Base-by-base conservation (phyloP, 2,113 vertebrate species). In the Macrotus californicus region DNA sequence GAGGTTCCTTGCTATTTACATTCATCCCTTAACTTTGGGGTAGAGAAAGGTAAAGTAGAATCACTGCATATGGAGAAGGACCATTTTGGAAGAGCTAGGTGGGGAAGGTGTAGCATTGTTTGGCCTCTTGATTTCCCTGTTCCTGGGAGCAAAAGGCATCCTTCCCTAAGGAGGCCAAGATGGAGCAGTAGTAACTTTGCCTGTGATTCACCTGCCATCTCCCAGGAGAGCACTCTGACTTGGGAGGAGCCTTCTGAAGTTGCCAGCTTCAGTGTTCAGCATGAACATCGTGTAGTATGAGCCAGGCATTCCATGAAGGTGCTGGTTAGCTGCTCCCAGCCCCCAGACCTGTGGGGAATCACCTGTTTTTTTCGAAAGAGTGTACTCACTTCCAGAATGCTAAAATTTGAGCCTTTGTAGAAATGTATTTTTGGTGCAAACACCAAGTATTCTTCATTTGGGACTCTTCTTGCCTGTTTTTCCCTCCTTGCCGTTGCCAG, bases 381-480 rank as follows among this genome's bases (percentile, higher is more conserved):
- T 6, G 12, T 1, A 1, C 14, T 50, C 34, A 3, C 9, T 79
- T 61, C 4, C 21, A 48, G 69, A 41, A 11, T 14, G 41, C 31
- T 41, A 15, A 31, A 36, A 50, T 24, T 22, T 12, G 24, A 43
- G 26, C 19, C 39, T 84, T 67, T 82, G 76, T 18, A 59, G 15
- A 75, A 13, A 50, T 6, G 3, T 29, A 7, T 56, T 34, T 61
- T 77, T 15, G 34, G 31, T 39, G 50, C 77, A 14, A 31, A 31
- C 19, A 26, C 24, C 39, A n/a, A 82, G 12, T 18, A 9, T 46
- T 3, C 6, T 13, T 61, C 11, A 16, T 13, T 3, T 6, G 0
- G 26, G 52, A 10, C 43, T 31, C 0, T 31, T 48, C 13, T 34
- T 10, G 4, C 41, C n/a, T 9, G 8, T 67, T 24, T 26, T 41